These are phyloP conservation scores for Ondatra zibethicus DNA, from an alignment of 2,113 vertebrate species.

Conservation along the genomic window DNA sequence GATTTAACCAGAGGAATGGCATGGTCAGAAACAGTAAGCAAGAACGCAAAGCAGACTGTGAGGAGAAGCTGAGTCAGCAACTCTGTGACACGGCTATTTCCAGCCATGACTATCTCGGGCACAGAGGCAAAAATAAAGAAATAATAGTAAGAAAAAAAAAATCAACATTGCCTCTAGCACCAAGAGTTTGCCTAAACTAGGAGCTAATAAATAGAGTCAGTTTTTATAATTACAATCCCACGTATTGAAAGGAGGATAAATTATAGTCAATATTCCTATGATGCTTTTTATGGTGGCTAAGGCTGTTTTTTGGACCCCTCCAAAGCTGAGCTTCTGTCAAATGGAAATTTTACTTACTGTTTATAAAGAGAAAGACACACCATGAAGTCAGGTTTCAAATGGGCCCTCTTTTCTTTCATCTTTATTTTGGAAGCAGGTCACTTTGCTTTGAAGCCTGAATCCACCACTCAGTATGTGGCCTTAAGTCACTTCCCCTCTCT, in stretches of 20 bases:
- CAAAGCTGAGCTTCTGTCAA: neutral
- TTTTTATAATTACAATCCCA: neutral
- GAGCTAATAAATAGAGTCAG: neutral
- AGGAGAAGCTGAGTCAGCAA: slow-evolving; percentile 4
- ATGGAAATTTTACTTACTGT: slow-evolving; percentile 32
- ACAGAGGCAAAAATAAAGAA: neutral
- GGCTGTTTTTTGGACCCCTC: slow-evolving; percentile 1
- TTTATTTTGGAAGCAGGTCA: slow-evolving; percentile 65
- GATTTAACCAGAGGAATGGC: slow-evolving; percentile 3
- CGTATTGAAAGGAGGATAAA: slow-evolving; percentile 30
- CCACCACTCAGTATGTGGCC: neutral
- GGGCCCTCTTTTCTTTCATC: slow-evolving; percentile 24
- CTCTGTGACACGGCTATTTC: neutral
- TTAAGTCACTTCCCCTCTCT: neutral
- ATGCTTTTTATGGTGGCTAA: slow-evolving; percentile 1
- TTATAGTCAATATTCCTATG: slow-evolving; percentile 34
- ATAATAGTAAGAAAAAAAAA: neutral
- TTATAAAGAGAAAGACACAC: slow-evolving; percentile 14
- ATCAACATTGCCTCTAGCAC: neutral
- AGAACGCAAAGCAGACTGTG: neutral
- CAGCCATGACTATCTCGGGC: neutral
- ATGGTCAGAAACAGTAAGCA: neutral
- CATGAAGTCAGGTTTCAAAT: neutral
- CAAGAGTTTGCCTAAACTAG: neutral
- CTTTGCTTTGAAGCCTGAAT: slow-evolving; percentile 39